phyloP scores from a whole-genome alignment of 2,113 vertebrate species.

The Sarotherodon lohbergeri region DNA sequence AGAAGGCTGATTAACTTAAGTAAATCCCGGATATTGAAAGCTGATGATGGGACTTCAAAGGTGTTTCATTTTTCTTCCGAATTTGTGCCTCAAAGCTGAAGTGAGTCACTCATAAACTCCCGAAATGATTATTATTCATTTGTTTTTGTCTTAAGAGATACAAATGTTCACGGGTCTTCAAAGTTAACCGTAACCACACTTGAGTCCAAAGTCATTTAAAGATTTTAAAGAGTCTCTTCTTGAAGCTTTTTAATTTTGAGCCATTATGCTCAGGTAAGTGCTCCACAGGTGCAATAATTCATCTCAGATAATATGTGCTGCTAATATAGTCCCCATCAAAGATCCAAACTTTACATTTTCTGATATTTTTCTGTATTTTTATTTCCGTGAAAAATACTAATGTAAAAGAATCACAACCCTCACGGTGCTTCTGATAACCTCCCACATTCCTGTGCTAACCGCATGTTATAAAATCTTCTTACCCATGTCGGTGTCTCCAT shows the following conservation, averaged over 20 bases:
- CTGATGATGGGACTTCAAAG: background rate
- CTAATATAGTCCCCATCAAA: background rate
- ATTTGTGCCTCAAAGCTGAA: background rate
- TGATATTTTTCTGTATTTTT: background rate
- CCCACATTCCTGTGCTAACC: background rate
- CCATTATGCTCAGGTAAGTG: background rate
- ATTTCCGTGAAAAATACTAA: background rate
- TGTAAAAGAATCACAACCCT: background rate
- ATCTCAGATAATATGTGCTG: background rate
- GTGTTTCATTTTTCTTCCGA: background rate
- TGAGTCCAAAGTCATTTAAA: background rate
- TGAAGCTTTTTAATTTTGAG: background rate
- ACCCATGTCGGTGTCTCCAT: constrained; percentile 18
- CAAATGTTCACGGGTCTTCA: background rate
- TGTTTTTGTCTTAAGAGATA: background rate
- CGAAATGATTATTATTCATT: background rate
- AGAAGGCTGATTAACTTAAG: background rate
- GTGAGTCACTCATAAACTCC: background rate
- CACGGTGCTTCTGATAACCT: background rate
- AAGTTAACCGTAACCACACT: background rate
- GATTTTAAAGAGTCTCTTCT: background rate
- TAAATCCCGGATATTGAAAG: background rate
- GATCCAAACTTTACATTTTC: background rate
- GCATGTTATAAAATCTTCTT: background rate
- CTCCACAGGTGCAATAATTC: background rate